These are phyloP conservation scores for Encarsia formosa DNA, from an alignment of 2,888 invertebrate species.

Conservation along the genomic window DNA sequence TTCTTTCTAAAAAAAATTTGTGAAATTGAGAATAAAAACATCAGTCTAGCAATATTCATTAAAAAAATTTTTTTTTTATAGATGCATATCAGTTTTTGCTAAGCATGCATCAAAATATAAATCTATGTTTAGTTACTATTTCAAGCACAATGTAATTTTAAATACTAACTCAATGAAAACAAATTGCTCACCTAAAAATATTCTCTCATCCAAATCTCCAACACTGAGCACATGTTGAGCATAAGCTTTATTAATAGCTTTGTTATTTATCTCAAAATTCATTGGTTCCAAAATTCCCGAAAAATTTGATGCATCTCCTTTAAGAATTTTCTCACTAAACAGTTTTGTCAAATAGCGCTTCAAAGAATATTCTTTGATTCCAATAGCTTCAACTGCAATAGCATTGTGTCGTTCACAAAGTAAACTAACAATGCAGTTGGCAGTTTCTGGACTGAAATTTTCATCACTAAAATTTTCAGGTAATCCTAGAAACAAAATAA, in stretches of 20 bases:
- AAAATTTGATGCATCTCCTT: slow-evolving; percentile 67
- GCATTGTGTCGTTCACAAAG: slow-evolving; percentile 80
- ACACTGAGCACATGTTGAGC: slow-evolving; percentile 86
- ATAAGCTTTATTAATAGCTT: slow-evolving; percentile 80
- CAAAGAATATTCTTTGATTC: slow-evolving; percentile 85
- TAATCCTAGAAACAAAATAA: slow-evolving; percentile 56
- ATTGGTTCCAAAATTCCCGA: slow-evolving; percentile 73
- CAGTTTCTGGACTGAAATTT: slow-evolving; percentile 58
- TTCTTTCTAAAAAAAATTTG: too few relatives aligned
- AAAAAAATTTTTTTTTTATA: neutral
- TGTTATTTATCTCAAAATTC: slow-evolving; percentile 81
- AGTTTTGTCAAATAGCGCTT: slow-evolving; percentile 73
- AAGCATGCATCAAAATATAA: neutral
- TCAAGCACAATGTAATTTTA: neutral
- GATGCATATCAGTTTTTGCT: neutral
- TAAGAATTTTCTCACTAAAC: slow-evolving; percentile 67
- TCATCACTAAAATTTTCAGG: slow-evolving; percentile 66
- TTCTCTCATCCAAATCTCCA: slow-evolving; percentile 94
- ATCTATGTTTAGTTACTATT: neutral
- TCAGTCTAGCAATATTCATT: neutral
- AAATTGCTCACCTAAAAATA: slow-evolving; percentile 74
- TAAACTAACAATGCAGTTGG: slow-evolving; percentile 78
- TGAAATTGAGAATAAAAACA: too few relatives aligned
- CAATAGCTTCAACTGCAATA: slow-evolving; percentile 80
- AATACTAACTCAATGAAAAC: slow-evolving; percentile 11